These are phyloP conservation scores for Chiridota heheva DNA, from an alignment of 35 echinoderm and acorn worm species.

Conservation along the genomic window DNA sequence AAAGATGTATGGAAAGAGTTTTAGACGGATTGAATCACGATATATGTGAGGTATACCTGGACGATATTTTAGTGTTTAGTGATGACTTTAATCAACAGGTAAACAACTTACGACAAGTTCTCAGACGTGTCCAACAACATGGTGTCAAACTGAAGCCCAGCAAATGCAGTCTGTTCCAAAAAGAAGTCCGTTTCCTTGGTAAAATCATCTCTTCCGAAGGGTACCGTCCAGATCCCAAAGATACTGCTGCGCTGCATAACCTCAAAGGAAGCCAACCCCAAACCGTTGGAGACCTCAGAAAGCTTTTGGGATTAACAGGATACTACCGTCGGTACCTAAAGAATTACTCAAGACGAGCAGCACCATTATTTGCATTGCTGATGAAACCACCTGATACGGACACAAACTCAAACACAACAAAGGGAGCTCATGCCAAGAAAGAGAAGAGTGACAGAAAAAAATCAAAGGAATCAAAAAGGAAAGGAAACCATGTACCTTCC, in stretches of 20 bases:
- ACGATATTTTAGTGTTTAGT: constrained; percentile 69
- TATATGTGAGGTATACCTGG: constrained; percentile 65
- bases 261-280: constrained; percentile 44
- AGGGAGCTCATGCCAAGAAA: no score
- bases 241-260: constrained; percentile 25
- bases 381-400: background rate
- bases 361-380: constrained; percentile 44
- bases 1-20: constrained; percentile 60
- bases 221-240: constrained; percentile 42
- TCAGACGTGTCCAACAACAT: constrained; percentile 24
- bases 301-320: constrained; percentile 50
- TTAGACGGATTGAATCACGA: constrained; percentile 32
- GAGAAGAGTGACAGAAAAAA: no score
- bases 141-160: constrained; percentile 55
- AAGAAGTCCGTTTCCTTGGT: constrained; percentile 33
- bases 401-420: background rate
- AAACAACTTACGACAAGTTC: background rate
- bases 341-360: constrained; percentile 51
- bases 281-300: constrained; percentile 47
- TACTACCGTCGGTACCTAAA: constrained; percentile 50
- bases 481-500: no score
- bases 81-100: constrained; percentile 60
- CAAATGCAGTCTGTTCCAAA: constrained; percentile 47
- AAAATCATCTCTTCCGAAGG: constrained; percentile 44
- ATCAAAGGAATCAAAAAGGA: no score